A percentile compares a stretch with the other conserved stretches of the same genome.
Evolutionary conservation across 2,888 invertebrate species (phyloP).

Genomic region (Drosophila merina): DNA sequence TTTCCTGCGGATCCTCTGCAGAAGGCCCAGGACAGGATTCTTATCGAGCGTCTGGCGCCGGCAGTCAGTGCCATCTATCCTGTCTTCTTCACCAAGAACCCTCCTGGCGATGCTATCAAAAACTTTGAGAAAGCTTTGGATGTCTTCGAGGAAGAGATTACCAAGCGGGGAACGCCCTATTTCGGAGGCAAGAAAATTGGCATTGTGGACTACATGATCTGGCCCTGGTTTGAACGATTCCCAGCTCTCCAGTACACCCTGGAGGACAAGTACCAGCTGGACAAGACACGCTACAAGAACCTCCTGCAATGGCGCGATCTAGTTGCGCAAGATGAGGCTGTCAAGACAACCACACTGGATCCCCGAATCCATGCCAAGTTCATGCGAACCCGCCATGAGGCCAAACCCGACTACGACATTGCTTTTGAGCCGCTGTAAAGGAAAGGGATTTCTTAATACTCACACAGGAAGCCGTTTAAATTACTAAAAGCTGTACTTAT

Average conservation of each 20-base stretch:
- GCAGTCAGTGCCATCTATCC: constrained; percentile 80
- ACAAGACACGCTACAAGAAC: constrained; percentile 49
- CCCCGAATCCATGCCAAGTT: constrained; percentile 91
- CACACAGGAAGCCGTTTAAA: neutral
- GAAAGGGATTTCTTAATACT: neutral
- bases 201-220: constrained; percentile 92
- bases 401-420: constrained; percentile 86
- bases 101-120: constrained; percentile 61
- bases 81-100: constrained; percentile 68
- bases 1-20: constrained; percentile 85
- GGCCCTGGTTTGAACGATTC: constrained; percentile 91
- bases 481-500: neutral
- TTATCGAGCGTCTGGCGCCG: constrained; percentile 81
- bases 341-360: constrained; percentile 88
- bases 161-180: constrained; percentile 87
- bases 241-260: constrained; percentile 86
- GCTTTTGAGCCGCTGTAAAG: constrained; percentile 50
- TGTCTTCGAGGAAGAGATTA: constrained; percentile 88
- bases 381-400: constrained; percentile 87
- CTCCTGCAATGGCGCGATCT: constrained; percentile 86
- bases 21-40: constrained; percentile 83
- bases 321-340: constrained; percentile 89
- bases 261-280: constrained; percentile 84
- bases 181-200: constrained; percentile 90
- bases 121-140: constrained; percentile 85